Conservation (phyloP, 2,113 vertebrate genomes). For the Microcebus griseorufus region DNA sequence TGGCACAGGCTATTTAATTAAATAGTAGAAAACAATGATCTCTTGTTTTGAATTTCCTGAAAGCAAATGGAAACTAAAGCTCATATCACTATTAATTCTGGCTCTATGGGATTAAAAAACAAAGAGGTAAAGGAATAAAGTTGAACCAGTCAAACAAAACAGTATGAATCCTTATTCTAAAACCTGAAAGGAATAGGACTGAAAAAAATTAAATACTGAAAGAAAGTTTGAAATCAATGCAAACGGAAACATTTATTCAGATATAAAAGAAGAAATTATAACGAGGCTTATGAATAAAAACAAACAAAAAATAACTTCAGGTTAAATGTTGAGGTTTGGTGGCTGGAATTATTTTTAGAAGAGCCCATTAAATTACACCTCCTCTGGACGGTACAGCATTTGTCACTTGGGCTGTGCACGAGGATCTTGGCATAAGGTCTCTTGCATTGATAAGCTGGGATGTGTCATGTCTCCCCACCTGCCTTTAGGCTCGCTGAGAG, state of each 20-base stretch:
- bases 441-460: neutral
- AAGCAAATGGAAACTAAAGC: slow-evolving; percentile 57
- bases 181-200: neutral
- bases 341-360: neutral
- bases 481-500: neutral
- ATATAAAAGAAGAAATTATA: neutral
- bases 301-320: neutral
- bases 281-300: neutral
- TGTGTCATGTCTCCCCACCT: accelerated
- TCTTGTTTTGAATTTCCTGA: slow-evolving; percentile 72
- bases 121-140: slow-evolving; percentile 50
- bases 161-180: neutral
- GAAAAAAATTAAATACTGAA: neutral
- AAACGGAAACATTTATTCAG: slow-evolving; percentile 5
- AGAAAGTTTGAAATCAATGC: neutral
- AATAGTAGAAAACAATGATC: slow-evolving; percentile 65
- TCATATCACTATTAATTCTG: slow-evolving; percentile 45
- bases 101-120: slow-evolving; percentile 33
- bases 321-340: neutral
- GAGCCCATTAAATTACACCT: neutral
- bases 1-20: slow-evolving; percentile 38
- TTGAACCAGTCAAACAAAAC: slow-evolving; percentile 18
- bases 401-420: accelerated
- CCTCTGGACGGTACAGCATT: accelerated
- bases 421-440: neutral